Evolutionary conservation across 2,113 vertebrate genomes (phyloP).

Genomic region (Nesogale talazaci): DNA sequence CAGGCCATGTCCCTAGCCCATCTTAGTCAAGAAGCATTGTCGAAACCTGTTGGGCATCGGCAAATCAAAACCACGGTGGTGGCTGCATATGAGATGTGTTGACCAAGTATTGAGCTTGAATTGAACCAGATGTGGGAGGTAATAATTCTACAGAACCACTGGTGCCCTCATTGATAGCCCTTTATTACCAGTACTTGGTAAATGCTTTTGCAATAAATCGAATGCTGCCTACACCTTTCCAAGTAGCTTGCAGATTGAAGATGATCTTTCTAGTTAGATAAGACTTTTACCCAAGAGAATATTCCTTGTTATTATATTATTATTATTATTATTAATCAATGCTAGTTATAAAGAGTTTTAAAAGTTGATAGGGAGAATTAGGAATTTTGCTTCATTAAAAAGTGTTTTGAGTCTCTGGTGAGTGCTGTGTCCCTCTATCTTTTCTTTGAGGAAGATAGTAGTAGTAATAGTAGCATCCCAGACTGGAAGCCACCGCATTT

Average conservation of each 20-base stretch:
- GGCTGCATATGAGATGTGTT: neutral
- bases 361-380: conserved; percentile 57
- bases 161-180: neutral
- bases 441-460: conserved; percentile 1
- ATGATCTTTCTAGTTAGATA: conserved; percentile 4
- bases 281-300: neutral
- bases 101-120: neutral
- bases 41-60: neutral
- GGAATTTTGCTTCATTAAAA: neutral
- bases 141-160: neutral
- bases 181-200: neutral
- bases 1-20: neutral
- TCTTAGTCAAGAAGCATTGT: neutral
- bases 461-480: neutral
- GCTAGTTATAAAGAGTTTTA: neutral
- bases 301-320: no score
- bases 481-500: neutral
- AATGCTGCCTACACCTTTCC: neutral
- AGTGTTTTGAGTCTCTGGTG: neutral
- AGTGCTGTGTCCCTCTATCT: neutral
- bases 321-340: conserved; percentile 16
- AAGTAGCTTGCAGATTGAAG: conserved; percentile 18
- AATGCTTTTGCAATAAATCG: conserved; percentile 2
- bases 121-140: neutral
- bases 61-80: neutral